A percentile compares a stretch with the other conserved stretches of the same genome.
These are phyloP conservation scores for Marmota monax DNA, from an alignment of 2,113 vertebrate genomes.

Conservation along the genomic window DNA sequence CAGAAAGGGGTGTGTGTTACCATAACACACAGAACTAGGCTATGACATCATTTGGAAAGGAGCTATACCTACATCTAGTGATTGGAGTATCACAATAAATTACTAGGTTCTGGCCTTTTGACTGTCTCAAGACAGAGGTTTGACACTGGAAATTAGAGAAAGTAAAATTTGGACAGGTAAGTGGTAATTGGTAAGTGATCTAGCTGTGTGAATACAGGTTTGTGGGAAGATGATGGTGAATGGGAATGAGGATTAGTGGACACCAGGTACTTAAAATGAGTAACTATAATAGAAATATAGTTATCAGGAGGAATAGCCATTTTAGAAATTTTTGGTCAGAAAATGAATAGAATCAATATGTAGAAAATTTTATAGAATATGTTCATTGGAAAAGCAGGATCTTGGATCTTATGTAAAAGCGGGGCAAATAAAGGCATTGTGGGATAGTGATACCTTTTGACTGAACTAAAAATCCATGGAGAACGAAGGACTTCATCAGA, in stretches of 20 bases:
- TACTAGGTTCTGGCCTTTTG: not conserved
- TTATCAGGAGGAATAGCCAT: not conserved
- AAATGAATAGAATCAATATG: slow-evolving; percentile 15
- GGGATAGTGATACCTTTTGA: not conserved
- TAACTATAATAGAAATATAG: not conserved
- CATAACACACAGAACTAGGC: not conserved
- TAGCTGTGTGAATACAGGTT: not conserved
- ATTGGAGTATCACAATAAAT: not conserved
- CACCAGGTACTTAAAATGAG: not conserved
- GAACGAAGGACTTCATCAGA: not conserved
- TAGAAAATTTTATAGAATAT: not conserved
- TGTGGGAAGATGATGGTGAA: slow-evolving; percentile 5
- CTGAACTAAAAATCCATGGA: slow-evolving; percentile 28
- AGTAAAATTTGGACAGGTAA: slow-evolving; percentile 32
- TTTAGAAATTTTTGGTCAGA: slow-evolving; percentile 19
- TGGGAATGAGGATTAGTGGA: not conserved
- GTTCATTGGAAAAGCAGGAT: not conserved
- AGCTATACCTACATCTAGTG: not conserved
- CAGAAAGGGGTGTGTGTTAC: not conserved
- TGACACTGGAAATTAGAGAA: slow-evolving; percentile 49
- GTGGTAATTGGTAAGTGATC: not conserved
- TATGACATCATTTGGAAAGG: not conserved
- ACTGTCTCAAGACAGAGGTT: not conserved
- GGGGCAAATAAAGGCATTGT: slow-evolving; percentile 32
- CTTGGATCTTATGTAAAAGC: not conserved